phyloP scores from a whole-genome alignment of 2,888 invertebrate genomes.

The Sicus ferrugineus region DNA sequence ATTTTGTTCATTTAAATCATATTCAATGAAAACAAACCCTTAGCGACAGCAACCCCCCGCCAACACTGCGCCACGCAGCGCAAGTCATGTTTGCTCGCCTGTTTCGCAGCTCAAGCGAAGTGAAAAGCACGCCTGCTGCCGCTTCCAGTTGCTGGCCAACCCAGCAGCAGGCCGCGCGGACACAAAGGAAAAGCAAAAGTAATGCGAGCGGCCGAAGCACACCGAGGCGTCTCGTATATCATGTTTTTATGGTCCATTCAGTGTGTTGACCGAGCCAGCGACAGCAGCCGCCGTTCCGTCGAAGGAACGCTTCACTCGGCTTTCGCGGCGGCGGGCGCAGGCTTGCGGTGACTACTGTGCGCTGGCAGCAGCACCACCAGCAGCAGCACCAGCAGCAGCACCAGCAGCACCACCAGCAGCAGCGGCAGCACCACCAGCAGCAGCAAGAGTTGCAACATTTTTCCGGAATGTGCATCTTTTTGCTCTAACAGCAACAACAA shows the following conservation, averaged over 20 bases:
- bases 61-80: background rate
- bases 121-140: background rate
- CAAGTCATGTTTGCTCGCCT: background rate
- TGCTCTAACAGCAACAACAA: constrained; percentile 5
- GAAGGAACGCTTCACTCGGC: background rate
- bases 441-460: constrained; percentile 27
- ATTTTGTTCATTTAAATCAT: no score
- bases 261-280: constrained; percentile 14
- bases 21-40: no score
- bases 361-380: background rate
- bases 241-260: constrained; percentile 32
- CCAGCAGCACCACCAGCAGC: no score
- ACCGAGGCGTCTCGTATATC: constrained; percentile 30
- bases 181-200: constrained; percentile 1
- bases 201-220: constrained; percentile 30
- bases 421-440: no score
- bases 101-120: background rate
- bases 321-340: background rate
- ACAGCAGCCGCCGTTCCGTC: constrained; percentile 2
- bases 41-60: no score
- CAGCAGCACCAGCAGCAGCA: no score
- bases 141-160: background rate
- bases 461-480: constrained; percentile 21
- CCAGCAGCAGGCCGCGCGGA: background rate
- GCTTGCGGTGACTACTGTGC: constrained; percentile 9